Evolutionary conservation across 2,888 invertebrate species (phyloP).

Genomic region (Dynastes maya): DNA sequence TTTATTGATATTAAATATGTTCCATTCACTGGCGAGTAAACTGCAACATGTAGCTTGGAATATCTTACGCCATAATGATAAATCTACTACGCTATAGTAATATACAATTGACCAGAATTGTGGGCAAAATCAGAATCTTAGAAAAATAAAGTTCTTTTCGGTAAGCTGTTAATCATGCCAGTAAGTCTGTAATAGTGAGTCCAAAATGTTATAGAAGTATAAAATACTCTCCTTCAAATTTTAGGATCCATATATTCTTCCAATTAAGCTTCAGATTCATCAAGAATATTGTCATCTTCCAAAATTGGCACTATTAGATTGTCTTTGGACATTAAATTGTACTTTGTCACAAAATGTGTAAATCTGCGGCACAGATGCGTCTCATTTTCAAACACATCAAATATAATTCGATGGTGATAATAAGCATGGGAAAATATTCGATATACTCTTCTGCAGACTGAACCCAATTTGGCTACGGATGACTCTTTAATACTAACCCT

Average conservation of each 20-base stretch:
- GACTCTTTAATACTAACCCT: conserved; percentile 99
- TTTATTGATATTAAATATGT: neutral
- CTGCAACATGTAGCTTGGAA: too few relatives aligned
- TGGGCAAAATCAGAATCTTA: too few relatives aligned
- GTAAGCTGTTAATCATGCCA: too few relatives aligned
- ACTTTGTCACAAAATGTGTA: conserved; percentile 98
- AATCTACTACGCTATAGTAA: too few relatives aligned
- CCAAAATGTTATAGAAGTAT: too few relatives aligned
- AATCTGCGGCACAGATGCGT: conserved; percentile 96
- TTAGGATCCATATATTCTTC: neutral
- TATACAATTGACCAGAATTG: too few relatives aligned
- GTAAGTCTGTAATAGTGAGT: too few relatives aligned
- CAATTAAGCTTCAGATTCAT: conserved; percentile 71
- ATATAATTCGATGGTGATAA: conserved; percentile 96
- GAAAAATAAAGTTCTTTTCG: too few relatives aligned
- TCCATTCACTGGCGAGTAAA: too few relatives aligned
- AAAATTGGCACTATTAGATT: conserved; percentile 98
- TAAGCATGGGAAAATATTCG: conserved; percentile 99
- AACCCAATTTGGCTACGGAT: conserved; percentile 97
- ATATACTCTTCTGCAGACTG: conserved; percentile 98
- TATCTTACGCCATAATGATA: too few relatives aligned
- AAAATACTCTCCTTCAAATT: neutral
- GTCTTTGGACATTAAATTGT: conserved; percentile 98
- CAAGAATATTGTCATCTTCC: conserved; percentile 80
- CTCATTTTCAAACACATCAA: conserved; percentile 98